Percentiles rank a stretch among this genome's conserved stretches.
These are phyloP conservation scores for Synanthedon tipuliformis DNA, from an alignment of 2,888 invertebrate genomes.

Conservation along the genomic window DNA sequence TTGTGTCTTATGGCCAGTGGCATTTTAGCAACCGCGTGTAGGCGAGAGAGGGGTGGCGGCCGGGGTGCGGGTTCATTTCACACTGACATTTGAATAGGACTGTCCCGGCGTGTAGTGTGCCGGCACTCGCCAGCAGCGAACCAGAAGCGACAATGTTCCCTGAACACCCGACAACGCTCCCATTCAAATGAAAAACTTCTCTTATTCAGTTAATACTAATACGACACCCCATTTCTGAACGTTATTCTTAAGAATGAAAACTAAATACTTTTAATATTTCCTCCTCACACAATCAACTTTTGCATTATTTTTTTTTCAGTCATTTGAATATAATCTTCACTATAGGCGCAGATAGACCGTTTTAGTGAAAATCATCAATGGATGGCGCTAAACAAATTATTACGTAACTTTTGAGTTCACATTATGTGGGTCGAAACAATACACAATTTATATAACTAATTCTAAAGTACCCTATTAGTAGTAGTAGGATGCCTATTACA, in stretches of 20 bases:
- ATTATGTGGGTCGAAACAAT: too few relatives aligned
- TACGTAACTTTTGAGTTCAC: too few relatives aligned
- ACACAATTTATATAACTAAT: too few relatives aligned
- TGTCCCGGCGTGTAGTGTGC: slow-evolving; percentile 64
- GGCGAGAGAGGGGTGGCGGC: slow-evolving; percentile 10
- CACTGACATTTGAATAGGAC: slow-evolving; percentile 68
- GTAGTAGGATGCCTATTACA: too few relatives aligned
- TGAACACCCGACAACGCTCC: slow-evolving; percentile 53
- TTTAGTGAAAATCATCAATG: too few relatives aligned
- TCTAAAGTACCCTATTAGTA: too few relatives aligned
- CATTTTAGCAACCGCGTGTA: slow-evolving; percentile 54
- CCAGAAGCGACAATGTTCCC: slow-evolving; percentile 66
- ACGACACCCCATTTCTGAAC: slow-evolving; percentile 43
- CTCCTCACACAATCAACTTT: background rate
- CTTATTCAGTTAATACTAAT: slow-evolving; percentile 47
- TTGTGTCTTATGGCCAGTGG: slow-evolving; percentile 62
- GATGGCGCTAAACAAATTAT: too few relatives aligned
- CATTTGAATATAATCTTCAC: background rate
- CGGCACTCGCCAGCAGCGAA: slow-evolving; percentile 60
- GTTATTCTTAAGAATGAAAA: background rate
- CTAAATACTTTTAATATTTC: too few relatives aligned
- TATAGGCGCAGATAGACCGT: too few relatives aligned
- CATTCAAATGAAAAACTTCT: slow-evolving; percentile 65
- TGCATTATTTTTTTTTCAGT: background rate
- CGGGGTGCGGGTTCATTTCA: slow-evolving; percentile 35